These are phyloP conservation scores for Ranitomeya imitator DNA, from an alignment of 2,113 vertebrate species.

Conservation along the genomic window DNA sequence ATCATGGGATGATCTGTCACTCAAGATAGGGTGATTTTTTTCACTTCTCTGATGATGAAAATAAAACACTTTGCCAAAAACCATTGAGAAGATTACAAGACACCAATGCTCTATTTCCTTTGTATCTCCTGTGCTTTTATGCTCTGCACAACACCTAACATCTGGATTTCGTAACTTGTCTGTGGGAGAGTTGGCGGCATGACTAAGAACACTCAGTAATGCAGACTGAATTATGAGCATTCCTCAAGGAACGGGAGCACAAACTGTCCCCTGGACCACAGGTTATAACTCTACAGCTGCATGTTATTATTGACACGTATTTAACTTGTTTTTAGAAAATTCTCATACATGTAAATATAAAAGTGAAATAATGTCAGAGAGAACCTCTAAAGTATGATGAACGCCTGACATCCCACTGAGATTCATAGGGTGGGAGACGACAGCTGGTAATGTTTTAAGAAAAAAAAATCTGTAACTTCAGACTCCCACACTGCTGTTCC, in stretches of 20 bases:
- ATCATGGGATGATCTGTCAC: too few relatives aligned
- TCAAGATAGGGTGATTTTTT: too few relatives aligned
- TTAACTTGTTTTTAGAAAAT: background rate
- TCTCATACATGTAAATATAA: background rate
- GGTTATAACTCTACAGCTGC: background rate
- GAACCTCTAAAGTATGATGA: background rate
- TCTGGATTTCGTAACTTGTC: background rate
- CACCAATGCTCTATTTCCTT: background rate
- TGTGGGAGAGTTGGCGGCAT: background rate
- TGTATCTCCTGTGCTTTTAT: background rate
- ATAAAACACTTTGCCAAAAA: background rate
- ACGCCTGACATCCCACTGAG: background rate
- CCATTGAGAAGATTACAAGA: background rate
- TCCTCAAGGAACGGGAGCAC: background rate
- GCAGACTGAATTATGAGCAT: background rate
- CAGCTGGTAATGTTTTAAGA: conserved; percentile 2
- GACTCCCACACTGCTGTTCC: conserved; percentile 39
- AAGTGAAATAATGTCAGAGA: background rate
- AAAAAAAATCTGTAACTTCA: conserved; percentile 6
- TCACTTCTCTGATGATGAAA: too few relatives aligned
- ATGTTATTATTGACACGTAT: background rate
- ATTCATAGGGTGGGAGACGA: background rate
- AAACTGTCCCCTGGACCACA: background rate
- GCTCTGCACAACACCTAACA: background rate
- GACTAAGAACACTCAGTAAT: background rate